These are phyloP conservation scores for Entomobrya proxima DNA, from an alignment of 2,888 invertebrate species.

Conservation along the genomic window DNA sequence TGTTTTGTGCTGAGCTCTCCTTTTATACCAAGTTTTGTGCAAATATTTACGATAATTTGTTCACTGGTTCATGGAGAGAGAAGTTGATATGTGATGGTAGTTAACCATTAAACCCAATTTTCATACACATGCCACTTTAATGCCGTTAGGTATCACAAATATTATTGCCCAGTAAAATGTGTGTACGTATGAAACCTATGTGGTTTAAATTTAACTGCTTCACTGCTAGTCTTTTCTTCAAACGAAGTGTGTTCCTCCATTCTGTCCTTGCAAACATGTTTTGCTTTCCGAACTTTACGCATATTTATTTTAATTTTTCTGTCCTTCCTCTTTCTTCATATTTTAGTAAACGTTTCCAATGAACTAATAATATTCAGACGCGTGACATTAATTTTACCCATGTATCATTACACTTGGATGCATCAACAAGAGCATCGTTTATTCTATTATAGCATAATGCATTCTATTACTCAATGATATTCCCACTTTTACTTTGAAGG, in stretches of 20 bases:
- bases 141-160: conserved; percentile 64
- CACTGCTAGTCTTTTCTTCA: background rate
- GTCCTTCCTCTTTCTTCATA: background rate
- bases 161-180: conserved; percentile 51
- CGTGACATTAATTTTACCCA: conserved; percentile 33
- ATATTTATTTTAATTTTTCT: background rate
- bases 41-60: conserved; percentile 70
- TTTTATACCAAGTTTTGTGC: conserved; percentile 60
- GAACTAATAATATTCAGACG: conserved; percentile 38
- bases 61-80: conserved; percentile 54
- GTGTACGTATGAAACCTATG: background rate
- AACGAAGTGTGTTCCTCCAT: too few species aligned
- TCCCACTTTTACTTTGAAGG: background rate
- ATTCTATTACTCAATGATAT: background rate
- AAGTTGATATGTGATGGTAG: conserved; percentile 44
- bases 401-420: conserved; percentile 59
- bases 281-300: background rate
- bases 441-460: background rate
- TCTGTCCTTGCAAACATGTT: background rate
- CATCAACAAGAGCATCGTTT: background rate
- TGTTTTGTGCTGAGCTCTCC: background rate
- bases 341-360: background rate
- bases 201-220: background rate
- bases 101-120: conserved; percentile 62
- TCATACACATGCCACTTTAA: conserved; percentile 61